Percentiles rank a stretch among this genome's conserved stretches.
Evolutionary conservation across 2,113 vertebrate species (phyloP).

Genomic region (Harpagus bidentatus): DNA sequence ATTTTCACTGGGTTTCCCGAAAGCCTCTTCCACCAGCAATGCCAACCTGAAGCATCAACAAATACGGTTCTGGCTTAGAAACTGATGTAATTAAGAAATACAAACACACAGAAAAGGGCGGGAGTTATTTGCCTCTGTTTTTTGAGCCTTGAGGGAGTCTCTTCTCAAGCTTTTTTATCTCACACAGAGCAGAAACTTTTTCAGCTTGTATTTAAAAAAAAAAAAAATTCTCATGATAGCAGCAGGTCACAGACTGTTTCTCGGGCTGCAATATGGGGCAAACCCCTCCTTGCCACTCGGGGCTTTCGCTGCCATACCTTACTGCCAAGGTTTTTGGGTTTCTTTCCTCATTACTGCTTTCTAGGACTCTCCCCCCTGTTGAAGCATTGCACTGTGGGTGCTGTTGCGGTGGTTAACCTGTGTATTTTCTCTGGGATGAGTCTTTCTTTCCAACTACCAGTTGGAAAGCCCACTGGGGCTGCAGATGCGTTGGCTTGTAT

Average conservation of each 20-base stretch:
- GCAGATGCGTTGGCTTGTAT: not conserved
- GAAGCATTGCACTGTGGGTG: not conserved
- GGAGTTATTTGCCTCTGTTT: not conserved
- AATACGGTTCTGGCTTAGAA: not conserved
- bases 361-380: not conserved
- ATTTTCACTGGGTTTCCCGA: not conserved
- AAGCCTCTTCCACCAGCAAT: not conserved
- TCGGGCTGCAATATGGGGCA: not conserved
- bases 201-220: not conserved
- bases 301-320: not conserved
- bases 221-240: not conserved
- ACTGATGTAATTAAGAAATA: not conserved
- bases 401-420: not conserved
- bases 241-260: not conserved
- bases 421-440: not conserved
- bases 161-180: not conserved
- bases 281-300: not conserved
- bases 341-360: not conserved
- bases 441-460: not conserved
- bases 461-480: not conserved
- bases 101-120: not conserved
- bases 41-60: slow-evolving; percentile 24
- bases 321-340: not conserved
- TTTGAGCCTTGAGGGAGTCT: not conserved
- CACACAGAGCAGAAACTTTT: not conserved